Evolutionary conservation across 2,113 vertebrate species (phyloP).

Genomic region (Carettochelys insculpta): DNA sequence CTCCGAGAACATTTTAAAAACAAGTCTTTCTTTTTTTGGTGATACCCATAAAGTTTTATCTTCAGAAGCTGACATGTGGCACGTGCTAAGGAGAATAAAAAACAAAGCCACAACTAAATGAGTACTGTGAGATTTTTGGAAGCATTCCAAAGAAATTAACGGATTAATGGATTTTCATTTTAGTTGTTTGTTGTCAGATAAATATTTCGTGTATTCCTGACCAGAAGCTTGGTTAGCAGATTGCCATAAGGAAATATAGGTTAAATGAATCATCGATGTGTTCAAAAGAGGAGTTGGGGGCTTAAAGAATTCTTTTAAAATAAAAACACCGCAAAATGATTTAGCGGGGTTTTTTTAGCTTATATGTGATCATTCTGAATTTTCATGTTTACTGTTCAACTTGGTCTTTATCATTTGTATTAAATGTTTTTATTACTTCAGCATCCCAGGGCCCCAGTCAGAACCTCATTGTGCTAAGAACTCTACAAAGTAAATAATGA

Average conservation of each 20-base stretch:
- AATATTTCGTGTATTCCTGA: conserved; percentile 49
- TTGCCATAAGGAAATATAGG: neutral
- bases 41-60: neutral
- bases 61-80: neutral
- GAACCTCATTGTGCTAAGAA: neutral
- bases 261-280: conserved; percentile 4
- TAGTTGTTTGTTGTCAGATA: neutral
- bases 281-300: neutral
- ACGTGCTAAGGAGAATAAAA: conserved; percentile 1
- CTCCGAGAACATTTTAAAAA: neutral
- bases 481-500: neutral
- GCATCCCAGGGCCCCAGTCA: neutral
- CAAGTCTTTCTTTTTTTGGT: conserved; percentile 15
- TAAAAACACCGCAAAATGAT: neutral
- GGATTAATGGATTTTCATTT: conserved; percentile 7
- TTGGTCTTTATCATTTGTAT: neutral
- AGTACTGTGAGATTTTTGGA: neutral
- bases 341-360: neutral
- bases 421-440: neutral
- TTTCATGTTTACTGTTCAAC: neutral
- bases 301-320: neutral
- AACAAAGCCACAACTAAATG: neutral
- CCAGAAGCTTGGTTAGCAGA: neutral
- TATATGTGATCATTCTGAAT: neutral
- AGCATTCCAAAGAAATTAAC: conserved; percentile 7